Conservation (phyloP, 2,113 vertebrate species). For the Phalacrocorax brasilianus region DNA sequence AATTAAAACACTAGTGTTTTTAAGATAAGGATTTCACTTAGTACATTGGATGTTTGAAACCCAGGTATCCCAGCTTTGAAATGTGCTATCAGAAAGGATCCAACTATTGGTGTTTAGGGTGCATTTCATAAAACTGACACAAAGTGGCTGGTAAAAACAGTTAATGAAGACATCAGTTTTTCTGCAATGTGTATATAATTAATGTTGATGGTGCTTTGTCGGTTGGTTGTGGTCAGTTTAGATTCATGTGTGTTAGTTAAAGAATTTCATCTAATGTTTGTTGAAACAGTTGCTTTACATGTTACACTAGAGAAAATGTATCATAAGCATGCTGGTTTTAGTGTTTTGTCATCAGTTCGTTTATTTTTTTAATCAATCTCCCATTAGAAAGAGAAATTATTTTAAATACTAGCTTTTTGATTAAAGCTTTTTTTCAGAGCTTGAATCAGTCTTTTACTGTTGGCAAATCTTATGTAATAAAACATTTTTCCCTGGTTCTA, state of each 20-base stretch:
- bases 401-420: constrained; percentile 49
- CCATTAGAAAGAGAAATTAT: constrained; percentile 34
- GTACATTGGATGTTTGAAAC: not conserved
- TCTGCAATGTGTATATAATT: not conserved
- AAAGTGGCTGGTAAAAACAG: not conserved
- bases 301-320: constrained; percentile 51
- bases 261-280: constrained; percentile 54
- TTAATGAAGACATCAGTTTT: not conserved
- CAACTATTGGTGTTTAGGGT: not conserved
- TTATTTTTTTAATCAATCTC: constrained; percentile 34
- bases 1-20: not conserved
- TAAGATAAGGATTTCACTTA: not conserved
- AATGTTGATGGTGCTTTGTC: constrained; percentile 59
- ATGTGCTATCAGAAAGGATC: not conserved
- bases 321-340: constrained; percentile 71
- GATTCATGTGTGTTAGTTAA: constrained; percentile 60
- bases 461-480: constrained; percentile 69
- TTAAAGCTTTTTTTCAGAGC: constrained; percentile 72
- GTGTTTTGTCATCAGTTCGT: constrained; percentile 71
- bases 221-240: constrained; percentile 64
- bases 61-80: not conserved
- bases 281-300: constrained; percentile 66
- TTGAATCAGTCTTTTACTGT: constrained; percentile 79
- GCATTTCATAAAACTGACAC: not conserved
- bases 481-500: constrained; percentile 71